A percentile compares a stretch with the other conserved stretches of the same genome.
Conservation (phyloP, 2,113 vertebrate species). For the Octodon degus region DNA sequence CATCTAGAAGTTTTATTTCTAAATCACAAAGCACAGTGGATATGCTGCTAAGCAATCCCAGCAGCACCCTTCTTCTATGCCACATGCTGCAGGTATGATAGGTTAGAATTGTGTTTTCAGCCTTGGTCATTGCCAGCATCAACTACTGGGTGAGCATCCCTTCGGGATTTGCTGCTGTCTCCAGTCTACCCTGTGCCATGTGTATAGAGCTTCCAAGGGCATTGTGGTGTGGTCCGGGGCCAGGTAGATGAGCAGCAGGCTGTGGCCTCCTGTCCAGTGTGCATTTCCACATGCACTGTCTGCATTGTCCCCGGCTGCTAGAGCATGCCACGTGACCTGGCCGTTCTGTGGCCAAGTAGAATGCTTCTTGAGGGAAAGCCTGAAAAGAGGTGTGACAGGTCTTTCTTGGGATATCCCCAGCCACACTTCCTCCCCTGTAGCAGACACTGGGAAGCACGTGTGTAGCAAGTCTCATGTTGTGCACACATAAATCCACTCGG, state of each 20-base stretch:
- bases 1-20: neutral
- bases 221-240: fast-evolving
- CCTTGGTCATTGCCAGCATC: fast-evolving
- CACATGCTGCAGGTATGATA: fast-evolving
- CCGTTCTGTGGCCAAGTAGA: neutral
- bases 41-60: fast-evolving
- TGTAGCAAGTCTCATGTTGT: fast-evolving
- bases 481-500: fast-evolving
- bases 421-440: fast-evolving
- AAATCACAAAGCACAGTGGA: fast-evolving
- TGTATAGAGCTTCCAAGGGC: too few species aligned
- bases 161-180: fast-evolving
- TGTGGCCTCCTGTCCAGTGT: too few species aligned
- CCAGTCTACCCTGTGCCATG: fast-evolving
- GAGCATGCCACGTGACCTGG: fast-evolving
- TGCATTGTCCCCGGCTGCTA: fast-evolving
- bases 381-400: fast-evolving
- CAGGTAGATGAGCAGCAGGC: fast-evolving
- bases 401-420: neutral
- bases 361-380: fast-evolving
- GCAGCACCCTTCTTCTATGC: fast-evolving
- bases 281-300: neutral
- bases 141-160: fast-evolving
- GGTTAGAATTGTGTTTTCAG: neutral
- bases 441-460: fast-evolving